Percentiles rank a stretch among this genome's conserved stretches.
Evolutionary conservation across 1,140 invertebrate genomes (phyloP).

Genomic region (Lepidurus apus): DNA sequence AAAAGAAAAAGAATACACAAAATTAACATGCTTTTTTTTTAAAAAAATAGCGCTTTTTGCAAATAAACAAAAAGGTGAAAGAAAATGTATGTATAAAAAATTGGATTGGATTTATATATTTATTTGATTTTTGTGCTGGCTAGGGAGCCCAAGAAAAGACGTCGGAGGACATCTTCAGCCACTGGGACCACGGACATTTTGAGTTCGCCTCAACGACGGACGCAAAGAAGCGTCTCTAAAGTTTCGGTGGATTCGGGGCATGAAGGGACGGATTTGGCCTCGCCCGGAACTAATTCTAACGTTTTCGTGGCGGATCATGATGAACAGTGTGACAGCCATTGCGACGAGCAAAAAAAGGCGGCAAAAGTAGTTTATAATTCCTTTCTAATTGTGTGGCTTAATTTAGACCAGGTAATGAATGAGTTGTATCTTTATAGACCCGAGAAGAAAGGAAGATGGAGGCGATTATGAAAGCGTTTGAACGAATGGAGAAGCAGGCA

Average conservation of each 20-base stretch:
- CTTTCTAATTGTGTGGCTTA: background rate
- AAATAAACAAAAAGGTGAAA: no score
- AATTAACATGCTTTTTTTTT: no score
- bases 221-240: background rate
- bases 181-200: background rate
- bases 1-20: no score
- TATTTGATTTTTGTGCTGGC: background rate
- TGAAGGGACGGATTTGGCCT: background rate
- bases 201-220: background rate
- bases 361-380: background rate
- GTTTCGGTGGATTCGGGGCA: background rate
- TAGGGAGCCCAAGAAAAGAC: background rate
- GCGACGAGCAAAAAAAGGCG: background rate
- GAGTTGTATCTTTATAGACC: conserved; percentile 52
- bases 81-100: background rate
- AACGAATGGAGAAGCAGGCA: conserved; percentile 53
- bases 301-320: background rate
- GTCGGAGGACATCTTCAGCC: background rate
- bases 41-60: no score
- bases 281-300: background rate
- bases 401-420: background rate
- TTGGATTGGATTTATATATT: background rate
- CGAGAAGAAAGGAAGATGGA: conserved; percentile 94
- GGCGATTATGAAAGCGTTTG: conserved; percentile 87
- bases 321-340: background rate